These are phyloP conservation scores for Tragulus kanchil DNA, from an alignment of 2,113 vertebrate species.

Conservation along the genomic window DNA sequence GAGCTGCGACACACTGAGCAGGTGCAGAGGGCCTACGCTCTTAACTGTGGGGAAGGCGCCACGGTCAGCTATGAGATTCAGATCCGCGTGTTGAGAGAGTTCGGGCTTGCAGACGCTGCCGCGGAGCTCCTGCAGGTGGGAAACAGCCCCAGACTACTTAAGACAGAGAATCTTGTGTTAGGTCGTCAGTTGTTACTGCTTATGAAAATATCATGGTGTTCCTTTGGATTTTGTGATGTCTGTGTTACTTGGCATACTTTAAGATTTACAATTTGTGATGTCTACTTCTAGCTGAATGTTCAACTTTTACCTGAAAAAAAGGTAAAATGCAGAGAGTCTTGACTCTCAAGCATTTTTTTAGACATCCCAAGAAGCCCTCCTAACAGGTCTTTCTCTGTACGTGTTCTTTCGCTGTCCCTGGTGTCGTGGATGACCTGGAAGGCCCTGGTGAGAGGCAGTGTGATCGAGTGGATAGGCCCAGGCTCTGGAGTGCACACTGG, in stretches of 20 bases:
- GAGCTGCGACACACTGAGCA: conserved; percentile 96
- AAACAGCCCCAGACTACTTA: accelerated
- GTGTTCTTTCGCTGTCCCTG: neutral
- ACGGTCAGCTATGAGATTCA: conserved; percentile 98
- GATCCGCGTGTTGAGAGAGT: conserved; percentile 97
- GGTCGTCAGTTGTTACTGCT: neutral
- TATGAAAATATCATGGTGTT: neutral
- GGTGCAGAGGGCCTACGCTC: conserved; percentile 96
- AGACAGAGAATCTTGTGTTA: neutral
- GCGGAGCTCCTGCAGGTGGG: conserved; percentile 97
- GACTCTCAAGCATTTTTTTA: too few relatives aligned
- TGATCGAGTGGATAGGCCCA: neutral
- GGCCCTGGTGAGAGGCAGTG: neutral
- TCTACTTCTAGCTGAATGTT: neutral
- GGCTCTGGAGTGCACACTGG: neutral
- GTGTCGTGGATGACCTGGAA: neutral
- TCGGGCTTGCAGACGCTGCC: conserved; percentile 95
- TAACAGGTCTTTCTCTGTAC: neutral
- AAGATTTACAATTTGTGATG: neutral
- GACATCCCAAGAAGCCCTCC: neutral
- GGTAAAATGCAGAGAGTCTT: neutral
- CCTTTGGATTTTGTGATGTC: neutral
- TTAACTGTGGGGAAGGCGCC: conserved; percentile 98
- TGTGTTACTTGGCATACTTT: neutral
- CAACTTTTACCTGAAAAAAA: neutral